Base-by-base conservation (phyloP, 2,113 vertebrate species). In the Acrocephalus arundinaceus region DNA sequence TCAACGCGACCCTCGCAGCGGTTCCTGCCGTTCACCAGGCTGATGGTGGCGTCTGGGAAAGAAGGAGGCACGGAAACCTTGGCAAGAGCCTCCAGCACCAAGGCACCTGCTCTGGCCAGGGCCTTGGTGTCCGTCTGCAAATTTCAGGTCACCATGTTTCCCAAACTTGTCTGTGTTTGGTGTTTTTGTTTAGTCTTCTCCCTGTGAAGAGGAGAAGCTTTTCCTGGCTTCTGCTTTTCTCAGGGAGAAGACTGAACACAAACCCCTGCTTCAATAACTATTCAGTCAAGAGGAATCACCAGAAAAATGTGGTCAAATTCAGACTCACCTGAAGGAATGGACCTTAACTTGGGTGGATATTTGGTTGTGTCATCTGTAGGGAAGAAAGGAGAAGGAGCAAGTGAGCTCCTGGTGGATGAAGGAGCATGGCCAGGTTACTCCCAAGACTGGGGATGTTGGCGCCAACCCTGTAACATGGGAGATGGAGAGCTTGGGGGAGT, bases 271-370 rank as follows among this genome's bases (percentile, higher is more conserved):
- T 6, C 13, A 6, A 2, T 7, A 9, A 0, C 1, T 10, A 18
- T 5, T 7, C 0, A 2, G 9, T 3, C 10, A 31, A 17, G 16
- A 13, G 2, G 0, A 7, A 11, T 0, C 0, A 0, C 5, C 17
- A 24, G 5, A 13, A 11, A 33, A 55, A 2, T 0, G 1, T 6
- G 4, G 2, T 8, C 0, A n/a, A 45, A 8, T 9, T 27, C 2
- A n/a, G 9, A 24, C 58, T 1, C 25, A 88, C 58, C 52, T 87
- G 59, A 2, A 27, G 27, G 52, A 28, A 8, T 1, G 2, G 17
- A 12, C 11, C 1, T n/a, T 13, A 9, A 11, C 23, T 18, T 33
- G 13, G 5, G 3, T 17, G 10, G 16, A 25, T 39, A 21, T 9
- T 18, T 25, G 11, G 1, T 6, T 33, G 21, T 49, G 28, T 4